phyloP scores from a whole-genome alignment of 2,888 invertebrate genomes.

The Sceliomorpha sp. region DNA sequence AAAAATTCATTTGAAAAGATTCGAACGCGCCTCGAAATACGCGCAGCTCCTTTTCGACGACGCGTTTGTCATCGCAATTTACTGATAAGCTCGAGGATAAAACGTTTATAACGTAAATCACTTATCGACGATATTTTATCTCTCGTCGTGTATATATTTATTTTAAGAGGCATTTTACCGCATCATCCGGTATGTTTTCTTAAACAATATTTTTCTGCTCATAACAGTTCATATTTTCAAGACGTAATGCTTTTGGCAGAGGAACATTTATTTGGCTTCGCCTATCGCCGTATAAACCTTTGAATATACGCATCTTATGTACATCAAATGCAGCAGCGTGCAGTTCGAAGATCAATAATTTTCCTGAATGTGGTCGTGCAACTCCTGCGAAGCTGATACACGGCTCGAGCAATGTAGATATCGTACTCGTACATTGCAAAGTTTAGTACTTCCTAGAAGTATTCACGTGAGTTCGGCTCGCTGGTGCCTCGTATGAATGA shows the following conservation, averaged over 20 bases:
- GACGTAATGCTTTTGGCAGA: conserved; percentile 39
- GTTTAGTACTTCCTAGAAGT: conserved; percentile 26
- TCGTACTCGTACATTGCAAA: conserved; percentile 9
- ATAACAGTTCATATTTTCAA: conserved; percentile 4
- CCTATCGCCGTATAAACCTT: conserved; percentile 48
- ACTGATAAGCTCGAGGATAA: no score
- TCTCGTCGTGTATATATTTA: no score
- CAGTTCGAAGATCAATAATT: conserved; percentile 42
- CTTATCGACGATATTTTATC: no score
- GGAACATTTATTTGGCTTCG: conserved; percentile 45
- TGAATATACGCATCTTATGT: conserved; percentile 48
- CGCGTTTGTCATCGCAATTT: no score
- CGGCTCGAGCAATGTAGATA: conserved; percentile 34
- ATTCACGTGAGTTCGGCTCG: conserved; percentile 35
- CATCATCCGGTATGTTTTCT: no score
- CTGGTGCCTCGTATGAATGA: conserved; percentile 23
- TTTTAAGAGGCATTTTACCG: no score
- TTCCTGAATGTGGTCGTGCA: conserved; percentile 36
- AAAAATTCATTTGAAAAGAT: no score
- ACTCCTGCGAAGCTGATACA: conserved; percentile 37
- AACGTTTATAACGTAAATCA: no score
- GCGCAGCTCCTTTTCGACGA: no score
- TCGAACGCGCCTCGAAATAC: no score
- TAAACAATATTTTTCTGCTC: conserved; percentile 24
- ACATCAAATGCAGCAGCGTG: conserved; percentile 40